Evolutionary conservation across 2,113 vertebrate genomes (phyloP).

Genomic region (Mohoua ochrocephala): DNA sequence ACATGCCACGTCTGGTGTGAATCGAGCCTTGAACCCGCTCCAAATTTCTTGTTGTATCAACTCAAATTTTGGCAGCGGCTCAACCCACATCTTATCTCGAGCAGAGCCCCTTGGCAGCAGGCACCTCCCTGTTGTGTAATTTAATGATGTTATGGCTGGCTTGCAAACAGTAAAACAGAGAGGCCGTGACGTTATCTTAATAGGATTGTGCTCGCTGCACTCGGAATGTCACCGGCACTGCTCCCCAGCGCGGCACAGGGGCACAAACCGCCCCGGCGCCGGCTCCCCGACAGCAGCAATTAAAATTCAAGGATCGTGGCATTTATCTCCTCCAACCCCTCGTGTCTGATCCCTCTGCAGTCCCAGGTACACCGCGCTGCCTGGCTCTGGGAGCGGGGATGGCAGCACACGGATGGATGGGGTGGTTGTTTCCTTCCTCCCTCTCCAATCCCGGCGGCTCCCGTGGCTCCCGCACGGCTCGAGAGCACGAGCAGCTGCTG

Average conservation of each 20-base stretch:
- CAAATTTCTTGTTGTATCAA: constrained; percentile 39
- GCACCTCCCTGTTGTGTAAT: constrained; percentile 59
- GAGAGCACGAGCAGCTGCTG: background rate
- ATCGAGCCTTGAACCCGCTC: constrained; percentile 18
- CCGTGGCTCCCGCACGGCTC: background rate
- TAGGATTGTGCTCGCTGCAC: constrained; percentile 45
- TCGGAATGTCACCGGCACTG: background rate
- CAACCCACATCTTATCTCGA: constrained; percentile 57
- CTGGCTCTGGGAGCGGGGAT: background rate
- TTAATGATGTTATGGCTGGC: constrained; percentile 58
- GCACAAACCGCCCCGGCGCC: background rate
- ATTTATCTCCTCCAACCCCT: background rate
- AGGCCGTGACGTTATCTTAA: constrained; percentile 59
- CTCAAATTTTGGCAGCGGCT: constrained; percentile 43
- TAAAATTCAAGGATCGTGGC: background rate
- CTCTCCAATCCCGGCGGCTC: background rate
- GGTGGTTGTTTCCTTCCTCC: background rate
- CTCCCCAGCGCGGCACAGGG: background rate
- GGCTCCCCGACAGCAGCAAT: background rate
- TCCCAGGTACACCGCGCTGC: background rate
- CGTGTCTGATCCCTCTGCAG: background rate
- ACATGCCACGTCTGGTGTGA: background rate
- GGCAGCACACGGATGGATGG: background rate
- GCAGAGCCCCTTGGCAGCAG: constrained; percentile 62
- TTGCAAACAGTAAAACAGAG: constrained; percentile 65